phyloP scores from a whole-genome alignment of 2,113 vertebrate species.

The Hepsetus odoe region DNA sequence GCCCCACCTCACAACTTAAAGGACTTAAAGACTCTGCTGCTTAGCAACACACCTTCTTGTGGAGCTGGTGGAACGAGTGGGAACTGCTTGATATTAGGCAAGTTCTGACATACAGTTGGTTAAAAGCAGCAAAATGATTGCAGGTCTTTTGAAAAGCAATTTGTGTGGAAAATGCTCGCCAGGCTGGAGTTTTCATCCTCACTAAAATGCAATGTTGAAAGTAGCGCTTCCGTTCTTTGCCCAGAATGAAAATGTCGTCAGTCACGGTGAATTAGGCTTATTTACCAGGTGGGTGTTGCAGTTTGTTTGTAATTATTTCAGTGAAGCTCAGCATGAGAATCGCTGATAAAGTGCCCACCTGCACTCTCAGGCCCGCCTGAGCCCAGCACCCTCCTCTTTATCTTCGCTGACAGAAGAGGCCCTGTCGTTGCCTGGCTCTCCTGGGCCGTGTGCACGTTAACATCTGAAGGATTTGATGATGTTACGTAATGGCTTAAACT shows the following conservation, averaged over 20 bases:
- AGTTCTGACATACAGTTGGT: not conserved
- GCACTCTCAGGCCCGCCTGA: conserved; percentile 50
- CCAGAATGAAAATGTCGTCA: conserved; percentile 38
- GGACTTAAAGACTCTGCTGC: too few species aligned
- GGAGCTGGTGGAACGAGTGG: not conserved
- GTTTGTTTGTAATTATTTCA: conserved; percentile 63
- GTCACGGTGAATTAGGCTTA: conserved; percentile 59
- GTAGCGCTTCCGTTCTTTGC: not conserved
- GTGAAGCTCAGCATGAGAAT: conserved; percentile 59
- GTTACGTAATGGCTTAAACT: conserved; percentile 3
- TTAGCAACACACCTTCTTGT: too few species aligned
- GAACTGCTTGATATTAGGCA: not conserved
- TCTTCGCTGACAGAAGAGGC: conserved; percentile 37
- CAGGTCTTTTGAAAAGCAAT: not conserved
- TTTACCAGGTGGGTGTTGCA: conserved; percentile 53
- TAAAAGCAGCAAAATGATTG: not conserved
- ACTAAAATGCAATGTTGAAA: not conserved
- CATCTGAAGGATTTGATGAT: conserved; percentile 32
- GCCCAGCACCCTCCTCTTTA: conserved; percentile 19
- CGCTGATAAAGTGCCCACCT: conserved; percentile 54
- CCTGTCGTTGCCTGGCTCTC: conserved; percentile 26
- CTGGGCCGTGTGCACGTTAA: not conserved
- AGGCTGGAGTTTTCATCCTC: not conserved
- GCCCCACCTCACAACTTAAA: too few species aligned
- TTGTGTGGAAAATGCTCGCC: conserved; percentile 5